These are phyloP conservation scores for zebrafish (Danio rerio) DNA, from an alignment of 2,113 vertebrate species.

Conservation along the genomic window DNA sequence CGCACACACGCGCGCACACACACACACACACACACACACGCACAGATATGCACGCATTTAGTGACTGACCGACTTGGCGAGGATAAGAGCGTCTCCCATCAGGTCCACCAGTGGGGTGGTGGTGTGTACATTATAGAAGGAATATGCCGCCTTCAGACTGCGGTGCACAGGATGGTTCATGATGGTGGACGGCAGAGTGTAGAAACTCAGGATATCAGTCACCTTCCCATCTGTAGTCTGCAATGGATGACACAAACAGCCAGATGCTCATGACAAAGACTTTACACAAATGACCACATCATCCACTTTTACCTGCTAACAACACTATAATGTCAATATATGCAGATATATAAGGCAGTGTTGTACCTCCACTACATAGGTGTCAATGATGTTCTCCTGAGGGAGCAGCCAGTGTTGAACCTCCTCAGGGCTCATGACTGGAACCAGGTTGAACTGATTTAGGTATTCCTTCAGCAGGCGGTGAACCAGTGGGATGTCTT, in stretches of 20 bases:
- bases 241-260: neutral
- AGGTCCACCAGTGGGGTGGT: slow-evolving; percentile 92
- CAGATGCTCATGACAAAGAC: neutral
- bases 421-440: slow-evolving; percentile 89
- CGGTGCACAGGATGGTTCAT: slow-evolving; percentile 98
- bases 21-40: no score
- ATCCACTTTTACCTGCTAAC: neutral
- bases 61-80: slow-evolving; percentile 91
- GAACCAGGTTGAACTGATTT: slow-evolving; percentile 91
- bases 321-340: neutral
- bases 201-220: slow-evolving; percentile 97
- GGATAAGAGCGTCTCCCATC: slow-evolving; percentile 95
- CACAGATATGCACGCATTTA: neutral
- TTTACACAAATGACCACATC: neutral
- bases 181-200: slow-evolving; percentile 97
- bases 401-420: slow-evolving; percentile 96
- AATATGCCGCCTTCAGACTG: slow-evolving; percentile 97
- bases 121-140: slow-evolving; percentile 99
- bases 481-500: slow-evolving; percentile 87
- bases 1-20: no score
- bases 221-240: slow-evolving; percentile 86
- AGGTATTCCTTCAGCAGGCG: slow-evolving; percentile 87
- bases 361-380: slow-evolving; percentile 93
- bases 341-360: no score
- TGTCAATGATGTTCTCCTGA: slow-evolving; percentile 96